A percentile compares a stretch with the other conserved stretches of the same genome.
phyloP scores from a whole-genome alignment of 2,113 vertebrate species.

The Phainopepla nitens region DNA sequence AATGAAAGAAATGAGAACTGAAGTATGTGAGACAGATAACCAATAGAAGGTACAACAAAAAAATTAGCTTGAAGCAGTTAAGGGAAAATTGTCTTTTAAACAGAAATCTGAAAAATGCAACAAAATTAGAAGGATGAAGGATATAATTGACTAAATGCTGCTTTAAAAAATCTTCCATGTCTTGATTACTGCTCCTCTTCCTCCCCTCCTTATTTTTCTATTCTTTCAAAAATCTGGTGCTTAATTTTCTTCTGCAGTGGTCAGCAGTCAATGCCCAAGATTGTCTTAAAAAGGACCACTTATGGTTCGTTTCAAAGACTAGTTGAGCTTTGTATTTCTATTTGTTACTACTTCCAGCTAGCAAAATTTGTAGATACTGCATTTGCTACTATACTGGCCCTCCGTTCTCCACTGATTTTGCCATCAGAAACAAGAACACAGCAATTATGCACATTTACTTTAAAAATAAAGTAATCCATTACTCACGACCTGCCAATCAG shows the following conservation, averaged over 20 bases:
- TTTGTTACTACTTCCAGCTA: background rate
- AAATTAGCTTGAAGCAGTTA: background rate
- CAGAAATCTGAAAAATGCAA: background rate
- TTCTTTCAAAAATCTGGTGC: background rate
- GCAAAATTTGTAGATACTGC: background rate
- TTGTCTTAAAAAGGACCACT: background rate
- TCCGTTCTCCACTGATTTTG: background rate
- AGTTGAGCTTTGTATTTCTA: background rate
- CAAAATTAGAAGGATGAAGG: background rate
- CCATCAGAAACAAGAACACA: background rate
- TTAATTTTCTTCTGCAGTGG: background rate
- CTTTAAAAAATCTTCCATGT: background rate
- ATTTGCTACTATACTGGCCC: background rate
- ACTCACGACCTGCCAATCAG: background rate
- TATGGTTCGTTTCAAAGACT: background rate
- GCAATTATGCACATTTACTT: background rate
- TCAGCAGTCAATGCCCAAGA: background rate
- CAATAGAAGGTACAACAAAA: background rate
- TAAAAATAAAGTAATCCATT: background rate
- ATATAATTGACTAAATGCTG: background rate
- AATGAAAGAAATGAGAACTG: conserved; percentile 3
- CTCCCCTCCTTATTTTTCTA: background rate
- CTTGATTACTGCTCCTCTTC: background rate
- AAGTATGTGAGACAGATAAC: background rate
- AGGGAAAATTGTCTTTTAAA: background rate